Base-by-base conservation (phyloP, 2,797 vertebrate species). In the Spheniscus humboldti region DNA sequence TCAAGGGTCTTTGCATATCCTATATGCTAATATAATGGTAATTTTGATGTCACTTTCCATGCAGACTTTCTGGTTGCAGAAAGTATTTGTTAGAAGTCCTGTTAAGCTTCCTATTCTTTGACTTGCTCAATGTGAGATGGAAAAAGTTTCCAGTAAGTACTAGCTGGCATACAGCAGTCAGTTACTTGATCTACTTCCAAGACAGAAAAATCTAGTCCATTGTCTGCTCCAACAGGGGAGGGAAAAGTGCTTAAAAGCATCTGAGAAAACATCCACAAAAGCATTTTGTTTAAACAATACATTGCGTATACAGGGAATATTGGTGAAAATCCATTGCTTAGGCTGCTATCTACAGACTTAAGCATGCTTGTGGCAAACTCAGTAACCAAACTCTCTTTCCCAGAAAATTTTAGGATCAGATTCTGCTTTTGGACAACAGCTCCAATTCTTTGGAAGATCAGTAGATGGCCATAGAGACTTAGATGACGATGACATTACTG, bases 401-500 rank as follows among this genome's bases (percentile, higher is more conserved):
- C 86, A 99, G 99, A 99, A 98, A 98, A 99, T 99, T 93, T 64
- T 97, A 60, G 99, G 99, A 87, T 98, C 97, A 0, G 92, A 98
- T 71, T 97, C 98, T 77, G 98, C 98, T 91, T 98, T 99, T 87
- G 97, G 97, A 90, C 97, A 97, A 81, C 97, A 85, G 7, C 88
- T 99, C 83, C 98, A 98, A 30, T 99, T 98, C 98, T 99, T 99
- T 96, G 99, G 99, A 95, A 98, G 99, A 96, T 99, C 99, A 79
- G 72, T 99, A 37, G 99, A 99, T 95, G 98, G 98, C 90, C 97
- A 96, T 92, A 96, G 76, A 97, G 99, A 99, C 97, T 97, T 99
- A 96, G 98, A 99, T 94, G 98, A 97, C 19, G 98, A 99, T 95
- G 97, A 95, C 48, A 98, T 99, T 94, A 98, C 98, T 47, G 99